Conservation (phyloP, 2,888 invertebrate species). For the Hydrotaea diabolus region DNA sequence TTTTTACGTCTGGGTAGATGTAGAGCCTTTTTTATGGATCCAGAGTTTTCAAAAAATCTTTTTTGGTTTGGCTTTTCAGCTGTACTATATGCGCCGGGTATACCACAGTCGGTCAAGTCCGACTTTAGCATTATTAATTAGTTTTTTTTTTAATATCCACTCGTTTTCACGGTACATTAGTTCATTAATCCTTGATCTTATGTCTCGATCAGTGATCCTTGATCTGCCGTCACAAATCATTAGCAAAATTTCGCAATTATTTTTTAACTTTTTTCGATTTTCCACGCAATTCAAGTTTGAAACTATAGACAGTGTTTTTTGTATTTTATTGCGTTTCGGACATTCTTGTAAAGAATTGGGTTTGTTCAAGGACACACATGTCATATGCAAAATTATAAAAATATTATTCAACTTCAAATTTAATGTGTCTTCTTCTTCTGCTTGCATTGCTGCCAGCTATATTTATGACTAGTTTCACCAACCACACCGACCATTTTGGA, state of each 20-base stretch:
- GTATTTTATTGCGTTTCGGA: not conserved
- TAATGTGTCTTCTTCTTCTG: conserved; percentile 15
- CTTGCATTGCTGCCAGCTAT: not conserved
- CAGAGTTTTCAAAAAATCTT: too few relatives aligned
- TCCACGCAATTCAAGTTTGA: too few relatives aligned
- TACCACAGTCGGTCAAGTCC: too few relatives aligned
- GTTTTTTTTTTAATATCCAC: not conserved
- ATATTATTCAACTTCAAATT: conserved; percentile 24
- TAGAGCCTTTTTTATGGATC: too few relatives aligned
- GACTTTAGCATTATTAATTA: too few relatives aligned
- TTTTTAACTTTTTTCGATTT: not conserved
- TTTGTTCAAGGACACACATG: conserved; percentile 17
- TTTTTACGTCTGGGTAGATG: too few relatives aligned
- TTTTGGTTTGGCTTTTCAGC: too few relatives aligned
- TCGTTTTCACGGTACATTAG: too few relatives aligned
- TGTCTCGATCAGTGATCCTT: not conserved
- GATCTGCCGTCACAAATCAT: not conserved
- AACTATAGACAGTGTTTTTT: not conserved
- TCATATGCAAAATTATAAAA: conserved; percentile 7
- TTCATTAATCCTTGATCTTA: not conserved
- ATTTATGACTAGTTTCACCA: conserved; percentile 11
- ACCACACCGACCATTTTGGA: conserved; percentile 30
- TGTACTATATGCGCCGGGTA: too few relatives aligned
- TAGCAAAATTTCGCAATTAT: not conserved
- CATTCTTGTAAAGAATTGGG: not conserved